These are phyloP conservation scores for Otus sunia DNA, from an alignment of 2,113 vertebrate species.

Conservation along the genomic window DNA sequence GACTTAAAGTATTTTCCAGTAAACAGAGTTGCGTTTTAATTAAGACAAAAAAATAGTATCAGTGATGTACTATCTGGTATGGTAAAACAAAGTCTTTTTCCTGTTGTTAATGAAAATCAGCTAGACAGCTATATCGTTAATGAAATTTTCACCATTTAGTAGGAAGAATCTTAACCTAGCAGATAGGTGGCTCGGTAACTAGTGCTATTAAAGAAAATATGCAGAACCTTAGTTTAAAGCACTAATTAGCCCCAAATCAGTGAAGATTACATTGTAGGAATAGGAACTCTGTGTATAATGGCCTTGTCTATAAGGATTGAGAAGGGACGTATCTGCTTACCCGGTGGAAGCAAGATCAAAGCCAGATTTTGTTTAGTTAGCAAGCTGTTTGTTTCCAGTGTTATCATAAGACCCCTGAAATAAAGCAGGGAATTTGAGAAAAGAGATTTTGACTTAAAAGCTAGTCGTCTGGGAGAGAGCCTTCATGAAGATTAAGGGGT, in stretches of 20 bases:
- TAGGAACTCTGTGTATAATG: background rate
- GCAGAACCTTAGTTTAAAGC: background rate
- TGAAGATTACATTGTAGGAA: background rate
- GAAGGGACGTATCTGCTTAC: background rate
- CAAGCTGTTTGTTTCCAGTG: background rate
- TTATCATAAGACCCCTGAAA: background rate
- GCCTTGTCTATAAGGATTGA: background rate
- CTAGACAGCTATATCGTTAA: background rate
- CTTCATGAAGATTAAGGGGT: background rate
- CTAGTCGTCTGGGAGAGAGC: background rate
- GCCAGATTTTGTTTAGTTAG: background rate
- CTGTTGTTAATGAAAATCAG: background rate
- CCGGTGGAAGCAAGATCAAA: background rate
- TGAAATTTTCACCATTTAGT: background rate
- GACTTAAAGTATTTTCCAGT: background rate
- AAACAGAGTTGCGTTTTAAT: background rate
- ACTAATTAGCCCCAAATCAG: conserved; percentile 6
- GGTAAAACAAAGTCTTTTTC: background rate
- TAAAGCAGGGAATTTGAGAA: background rate
- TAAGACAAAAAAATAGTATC: background rate
- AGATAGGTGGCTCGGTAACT: background rate
- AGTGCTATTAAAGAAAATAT: background rate
- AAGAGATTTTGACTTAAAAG: background rate
- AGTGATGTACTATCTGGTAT: background rate
- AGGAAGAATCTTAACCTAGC: background rate